Percentiles rank a stretch among this genome's conserved stretches.
phyloP scores from a whole-genome alignment of 2,888 invertebrate genomes.

The Heteropelma amictum region DNA sequence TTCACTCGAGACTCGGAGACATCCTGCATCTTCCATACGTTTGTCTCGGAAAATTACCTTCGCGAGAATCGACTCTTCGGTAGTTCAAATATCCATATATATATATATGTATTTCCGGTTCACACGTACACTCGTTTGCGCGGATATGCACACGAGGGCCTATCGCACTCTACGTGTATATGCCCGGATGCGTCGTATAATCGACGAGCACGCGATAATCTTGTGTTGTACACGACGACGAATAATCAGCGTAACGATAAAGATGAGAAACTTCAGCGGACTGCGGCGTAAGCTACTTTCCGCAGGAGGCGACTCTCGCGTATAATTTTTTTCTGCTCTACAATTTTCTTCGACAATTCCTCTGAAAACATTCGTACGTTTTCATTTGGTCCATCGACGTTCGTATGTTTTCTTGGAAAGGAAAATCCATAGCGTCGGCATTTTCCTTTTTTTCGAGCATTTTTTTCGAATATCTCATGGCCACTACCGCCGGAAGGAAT shows the following conservation, averaged over 20 bases:
- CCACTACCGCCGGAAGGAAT: not conserved
- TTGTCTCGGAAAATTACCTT: conserved; percentile 13
- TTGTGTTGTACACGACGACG: conserved; percentile 42
- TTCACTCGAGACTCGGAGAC: conserved; percentile 27
- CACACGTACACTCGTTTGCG: conserved; percentile 66
- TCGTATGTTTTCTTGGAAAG: too few species aligned
- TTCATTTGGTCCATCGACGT: too few species aligned
- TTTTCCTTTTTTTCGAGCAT: too few species aligned
- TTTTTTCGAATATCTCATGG: not conserved
- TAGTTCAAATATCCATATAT: not conserved
- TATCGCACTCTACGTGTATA: conserved; percentile 14
- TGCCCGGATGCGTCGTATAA: conserved; percentile 41
- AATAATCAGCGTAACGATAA: not conserved
- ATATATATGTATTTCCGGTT: conserved; percentile 53
- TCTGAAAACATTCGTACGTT: not conserved
- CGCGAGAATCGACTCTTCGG: conserved; percentile 9
- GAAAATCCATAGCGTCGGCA: too few species aligned
- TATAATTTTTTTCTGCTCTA: not conserved
- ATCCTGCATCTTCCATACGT: conserved; percentile 19
- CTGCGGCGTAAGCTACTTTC: not conserved
- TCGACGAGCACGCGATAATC: conserved; percentile 51
- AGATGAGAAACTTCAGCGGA: conserved; percentile 21
- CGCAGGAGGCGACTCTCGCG: not conserved
- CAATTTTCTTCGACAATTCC: not conserved
- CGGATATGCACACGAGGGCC: conserved; percentile 26